Conservation (phyloP, 2,888 invertebrate species). For the Germaria angustata region DNA sequence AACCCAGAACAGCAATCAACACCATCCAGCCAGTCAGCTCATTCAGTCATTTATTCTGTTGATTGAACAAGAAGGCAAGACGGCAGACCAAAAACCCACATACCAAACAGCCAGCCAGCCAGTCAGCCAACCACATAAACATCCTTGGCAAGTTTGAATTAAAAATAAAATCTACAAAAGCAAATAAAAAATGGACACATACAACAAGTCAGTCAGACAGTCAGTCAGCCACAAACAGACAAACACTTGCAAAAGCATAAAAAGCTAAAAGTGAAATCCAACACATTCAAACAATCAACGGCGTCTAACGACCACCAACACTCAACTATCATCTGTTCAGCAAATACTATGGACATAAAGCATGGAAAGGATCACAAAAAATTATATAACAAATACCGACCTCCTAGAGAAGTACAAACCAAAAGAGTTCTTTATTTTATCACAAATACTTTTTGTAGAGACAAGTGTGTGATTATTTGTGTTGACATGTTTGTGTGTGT, state of each 20-base stretch:
- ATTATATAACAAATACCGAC: neutral
- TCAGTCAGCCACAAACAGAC: neutral
- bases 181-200: slow-evolving; percentile 44
- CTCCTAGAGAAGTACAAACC: neutral
- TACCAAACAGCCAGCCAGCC: slow-evolving; percentile 25
- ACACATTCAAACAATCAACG: slow-evolving; percentile 32
- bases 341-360: slow-evolving; percentile 61
- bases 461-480: slow-evolving; percentile 11
- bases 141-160: slow-evolving; percentile 29
- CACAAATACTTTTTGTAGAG: neutral
- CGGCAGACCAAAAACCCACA: slow-evolving; percentile 36
- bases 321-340: slow-evolving; percentile 55
- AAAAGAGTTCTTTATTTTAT: slow-evolving; percentile 8
- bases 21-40: slow-evolving; percentile 71
- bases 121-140: slow-evolving; percentile 10
- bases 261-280: slow-evolving; percentile 38
- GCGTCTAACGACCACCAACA: neutral
- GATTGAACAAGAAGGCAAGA: slow-evolving; percentile 39
- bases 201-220: neutral
- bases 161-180: slow-evolving; percentile 50
- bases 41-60: slow-evolving; percentile 30
- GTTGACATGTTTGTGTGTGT: neutral
- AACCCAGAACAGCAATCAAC: slow-evolving; percentile 80
- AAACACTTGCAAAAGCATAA: slow-evolving; percentile 6
- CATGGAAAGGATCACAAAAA: slow-evolving; percentile 35